Conservation (phyloP, 2,113 vertebrate genomes). For the Calyptomena viridis region DNA sequence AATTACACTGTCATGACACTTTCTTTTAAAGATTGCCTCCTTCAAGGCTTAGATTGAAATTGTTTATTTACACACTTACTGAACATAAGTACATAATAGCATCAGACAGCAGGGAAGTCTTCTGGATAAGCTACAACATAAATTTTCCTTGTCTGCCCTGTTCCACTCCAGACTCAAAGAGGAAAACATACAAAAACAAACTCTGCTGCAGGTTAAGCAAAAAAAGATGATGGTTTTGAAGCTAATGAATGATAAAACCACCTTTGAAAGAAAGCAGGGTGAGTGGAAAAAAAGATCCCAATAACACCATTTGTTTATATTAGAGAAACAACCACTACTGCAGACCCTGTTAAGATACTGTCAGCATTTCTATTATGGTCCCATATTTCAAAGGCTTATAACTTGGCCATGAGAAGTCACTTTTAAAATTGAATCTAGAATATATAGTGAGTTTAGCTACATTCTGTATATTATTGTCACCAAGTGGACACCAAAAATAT, state of each 20-base stretch:
- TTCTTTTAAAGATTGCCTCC: not conserved
- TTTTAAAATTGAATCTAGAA: constrained; percentile 63
- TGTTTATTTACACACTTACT: constrained; percentile 23
- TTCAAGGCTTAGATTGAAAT: not conserved
- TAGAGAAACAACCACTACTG: constrained; percentile 53
- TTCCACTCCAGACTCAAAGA: not conserved
- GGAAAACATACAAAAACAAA: not conserved
- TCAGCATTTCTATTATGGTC: constrained; percentile 57
- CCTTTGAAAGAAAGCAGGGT: not conserved
- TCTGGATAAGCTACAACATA: constrained; percentile 11
- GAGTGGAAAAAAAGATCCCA: not conserved
- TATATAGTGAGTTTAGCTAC: constrained; percentile 32
- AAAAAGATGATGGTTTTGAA: constrained; percentile 50
- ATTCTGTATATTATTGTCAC: constrained; percentile 7
- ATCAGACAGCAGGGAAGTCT: not conserved
- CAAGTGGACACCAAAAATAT: not conserved
- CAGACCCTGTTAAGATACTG: constrained; percentile 57
- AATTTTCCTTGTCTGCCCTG: not conserved
- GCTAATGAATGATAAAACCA: constrained; percentile 61
- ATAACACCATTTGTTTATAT: constrained; percentile 69
- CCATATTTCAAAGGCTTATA: constrained; percentile 61
- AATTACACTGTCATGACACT: not conserved
- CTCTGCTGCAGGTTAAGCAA: not conserved
- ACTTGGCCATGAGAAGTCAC: constrained; percentile 63
- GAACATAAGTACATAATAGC: not conserved